These are phyloP conservation scores for Chelonia mydas DNA, from an alignment of 2,797 vertebrate species.

Conservation along the genomic window DNA sequence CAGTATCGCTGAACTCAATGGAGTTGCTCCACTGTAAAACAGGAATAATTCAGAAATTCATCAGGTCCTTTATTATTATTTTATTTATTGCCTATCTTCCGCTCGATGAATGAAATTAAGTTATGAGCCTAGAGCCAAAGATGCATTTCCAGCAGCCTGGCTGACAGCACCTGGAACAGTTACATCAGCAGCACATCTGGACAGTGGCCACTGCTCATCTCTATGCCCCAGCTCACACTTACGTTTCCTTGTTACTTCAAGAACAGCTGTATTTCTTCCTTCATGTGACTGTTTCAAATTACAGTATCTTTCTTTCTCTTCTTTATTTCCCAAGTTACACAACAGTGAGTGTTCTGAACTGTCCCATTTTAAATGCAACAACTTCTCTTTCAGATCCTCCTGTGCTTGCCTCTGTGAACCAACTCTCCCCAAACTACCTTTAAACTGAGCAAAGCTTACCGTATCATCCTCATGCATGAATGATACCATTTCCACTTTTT, in stretches of 20 bases:
- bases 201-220: not conserved
- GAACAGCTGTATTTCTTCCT: not conserved
- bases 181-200: not conserved
- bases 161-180: not conserved
- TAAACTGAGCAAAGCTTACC: not conserved
- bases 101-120: conserved; percentile 18
- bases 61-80: not conserved
- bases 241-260: not conserved
- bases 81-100: not conserved
- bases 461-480: not conserved
- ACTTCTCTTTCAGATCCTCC: too few relatives aligned
- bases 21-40: not conserved
- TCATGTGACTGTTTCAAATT: not conserved
- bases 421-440: not conserved
- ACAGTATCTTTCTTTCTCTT: not conserved
- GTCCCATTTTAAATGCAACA: too few relatives aligned
- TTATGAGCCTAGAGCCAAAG: not conserved
- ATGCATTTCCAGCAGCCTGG: not conserved
- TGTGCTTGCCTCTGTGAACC: not conserved
- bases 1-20: not conserved
- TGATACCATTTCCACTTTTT: not conserved
- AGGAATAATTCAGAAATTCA: not conserved
- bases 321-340: not conserved
- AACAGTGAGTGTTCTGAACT: not conserved
- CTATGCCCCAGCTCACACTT: not conserved